Evolutionary conservation across 2,113 vertebrate genomes (phyloP).

Genomic region (Pogonocichla stellata): DNA sequence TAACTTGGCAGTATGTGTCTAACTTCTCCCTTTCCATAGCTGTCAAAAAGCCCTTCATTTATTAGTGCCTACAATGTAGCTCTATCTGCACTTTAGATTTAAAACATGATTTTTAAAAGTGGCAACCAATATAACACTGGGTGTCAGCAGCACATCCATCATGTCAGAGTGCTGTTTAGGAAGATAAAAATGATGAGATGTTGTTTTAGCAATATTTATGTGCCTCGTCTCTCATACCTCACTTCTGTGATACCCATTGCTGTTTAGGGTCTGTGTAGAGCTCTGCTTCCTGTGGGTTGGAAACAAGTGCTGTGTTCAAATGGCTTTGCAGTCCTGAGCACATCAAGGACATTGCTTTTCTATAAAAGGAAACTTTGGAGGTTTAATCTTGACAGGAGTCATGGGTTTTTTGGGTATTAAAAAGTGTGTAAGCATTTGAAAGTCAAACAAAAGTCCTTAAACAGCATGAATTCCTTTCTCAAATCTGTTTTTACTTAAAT

Average conservation of each 20-base stretch:
- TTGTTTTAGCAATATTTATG: constrained; percentile 31
- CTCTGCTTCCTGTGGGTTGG: not conserved
- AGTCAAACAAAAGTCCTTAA: not conserved
- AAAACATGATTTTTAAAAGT: constrained; percentile 37
- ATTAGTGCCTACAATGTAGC: not conserved
- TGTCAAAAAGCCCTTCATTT: constrained; percentile 44
- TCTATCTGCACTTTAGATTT: constrained; percentile 22
- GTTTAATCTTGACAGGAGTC: not conserved
- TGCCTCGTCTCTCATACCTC: not conserved
- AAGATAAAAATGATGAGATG: not conserved
- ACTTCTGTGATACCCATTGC: not conserved
- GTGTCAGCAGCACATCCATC: constrained; percentile 49
- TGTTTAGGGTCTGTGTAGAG: not conserved
- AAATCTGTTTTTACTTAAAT: not conserved
- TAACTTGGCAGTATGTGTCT: not conserved
- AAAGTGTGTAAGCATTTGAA: not conserved
- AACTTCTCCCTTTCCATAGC: not conserved
- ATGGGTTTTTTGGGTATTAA: not conserved
- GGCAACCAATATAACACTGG: constrained; percentile 12
- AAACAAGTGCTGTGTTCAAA: not conserved
- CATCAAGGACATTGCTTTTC: not conserved
- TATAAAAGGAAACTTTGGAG: not conserved
- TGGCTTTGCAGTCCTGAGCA: rapidly evolving
- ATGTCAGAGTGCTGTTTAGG: not conserved
- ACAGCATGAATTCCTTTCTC: not conserved